Evolutionary conservation across 92 coral and sea anemone genomes (phyloP).

Genomic region (Palythoa grandis): DNA sequence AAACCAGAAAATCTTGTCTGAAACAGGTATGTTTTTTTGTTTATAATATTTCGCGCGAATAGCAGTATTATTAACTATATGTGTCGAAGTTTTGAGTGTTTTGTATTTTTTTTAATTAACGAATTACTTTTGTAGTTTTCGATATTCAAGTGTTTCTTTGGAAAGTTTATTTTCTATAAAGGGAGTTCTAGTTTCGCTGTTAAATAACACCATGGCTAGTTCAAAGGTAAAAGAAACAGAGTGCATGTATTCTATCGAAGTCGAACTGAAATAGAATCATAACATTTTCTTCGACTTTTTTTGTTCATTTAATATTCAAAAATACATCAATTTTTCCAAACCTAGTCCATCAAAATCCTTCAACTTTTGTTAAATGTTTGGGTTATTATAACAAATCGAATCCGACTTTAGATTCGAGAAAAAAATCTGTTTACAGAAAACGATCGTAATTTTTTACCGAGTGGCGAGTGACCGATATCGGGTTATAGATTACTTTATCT

Average conservation of each 20-base stretch:
- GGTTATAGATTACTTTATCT: neutral
- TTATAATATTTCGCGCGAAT: neutral
- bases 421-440: neutral
- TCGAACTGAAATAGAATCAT: neutral
- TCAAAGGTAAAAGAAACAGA: neutral
- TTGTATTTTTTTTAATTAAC: neutral
- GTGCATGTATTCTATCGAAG: neutral
- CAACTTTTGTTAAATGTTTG: constrained; percentile 7
- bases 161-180: neutral
- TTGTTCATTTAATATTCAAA: neutral
- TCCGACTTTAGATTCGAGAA: neutral
- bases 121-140: neutral
- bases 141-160: constrained; percentile 10
- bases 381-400: neutral
- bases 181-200: neutral
- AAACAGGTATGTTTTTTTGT: constrained; percentile 25
- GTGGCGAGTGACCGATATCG: neutral
- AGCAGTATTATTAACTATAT: neutral
- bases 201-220: neutral
- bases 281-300: constrained; percentile 6
- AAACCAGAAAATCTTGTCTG: constrained; percentile 14
- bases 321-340: neutral
- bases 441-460: neutral
- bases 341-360: neutral
- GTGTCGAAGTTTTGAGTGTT: neutral